A percentile compares a stretch with the other conserved stretches of the same genome.
phyloP scores from a whole-genome alignment of 2,797 vertebrate species.

The Scleropages formosus region DNA sequence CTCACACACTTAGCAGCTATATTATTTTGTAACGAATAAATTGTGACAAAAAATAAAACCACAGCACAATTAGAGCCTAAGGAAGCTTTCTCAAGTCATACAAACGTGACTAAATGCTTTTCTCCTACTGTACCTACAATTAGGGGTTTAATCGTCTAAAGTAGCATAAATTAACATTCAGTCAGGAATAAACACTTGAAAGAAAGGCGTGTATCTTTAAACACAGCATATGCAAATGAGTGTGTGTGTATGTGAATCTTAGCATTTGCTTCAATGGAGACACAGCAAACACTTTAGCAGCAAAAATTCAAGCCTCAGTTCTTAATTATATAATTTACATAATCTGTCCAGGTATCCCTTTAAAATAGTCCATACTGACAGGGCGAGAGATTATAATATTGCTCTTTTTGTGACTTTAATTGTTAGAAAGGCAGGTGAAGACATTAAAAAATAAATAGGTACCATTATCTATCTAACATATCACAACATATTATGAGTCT shows the following conservation, averaged over 20 bases:
- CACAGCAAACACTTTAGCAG: slow-evolving; percentile 60
- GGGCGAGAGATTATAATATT: slow-evolving; percentile 41
- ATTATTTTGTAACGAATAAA: slow-evolving; percentile 39
- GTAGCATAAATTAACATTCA: slow-evolving; percentile 71
- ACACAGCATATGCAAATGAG: slow-evolving; percentile 42
- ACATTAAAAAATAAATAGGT: background rate
- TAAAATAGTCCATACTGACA: slow-evolving; percentile 28
- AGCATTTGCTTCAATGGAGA: slow-evolving; percentile 40
- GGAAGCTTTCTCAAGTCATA: slow-evolving; percentile 34
- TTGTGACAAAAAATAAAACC: slow-evolving; percentile 39
- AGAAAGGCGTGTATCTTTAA: slow-evolving; percentile 54
- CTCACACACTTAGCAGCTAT: slow-evolving; percentile 11
- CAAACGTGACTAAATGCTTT: slow-evolving; percentile 37
- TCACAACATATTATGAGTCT: background rate
- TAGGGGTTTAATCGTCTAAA: slow-evolving; percentile 52
- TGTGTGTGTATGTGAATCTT: slow-evolving; percentile 41
- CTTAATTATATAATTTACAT: slow-evolving; percentile 48
- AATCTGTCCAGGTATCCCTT: slow-evolving; percentile 32
- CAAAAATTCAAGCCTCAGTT: slow-evolving; percentile 57
- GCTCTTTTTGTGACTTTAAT: slow-evolving; percentile 4
- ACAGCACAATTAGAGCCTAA: slow-evolving; percentile 45
- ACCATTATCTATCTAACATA: background rate
- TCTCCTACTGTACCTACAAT: slow-evolving; percentile 49
- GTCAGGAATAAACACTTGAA: slow-evolving; percentile 66
- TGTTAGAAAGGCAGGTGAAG: slow-evolving; percentile 10